Base-by-base conservation (phyloP, 2,113 vertebrate species). In the Muntiacus reevesi region DNA sequence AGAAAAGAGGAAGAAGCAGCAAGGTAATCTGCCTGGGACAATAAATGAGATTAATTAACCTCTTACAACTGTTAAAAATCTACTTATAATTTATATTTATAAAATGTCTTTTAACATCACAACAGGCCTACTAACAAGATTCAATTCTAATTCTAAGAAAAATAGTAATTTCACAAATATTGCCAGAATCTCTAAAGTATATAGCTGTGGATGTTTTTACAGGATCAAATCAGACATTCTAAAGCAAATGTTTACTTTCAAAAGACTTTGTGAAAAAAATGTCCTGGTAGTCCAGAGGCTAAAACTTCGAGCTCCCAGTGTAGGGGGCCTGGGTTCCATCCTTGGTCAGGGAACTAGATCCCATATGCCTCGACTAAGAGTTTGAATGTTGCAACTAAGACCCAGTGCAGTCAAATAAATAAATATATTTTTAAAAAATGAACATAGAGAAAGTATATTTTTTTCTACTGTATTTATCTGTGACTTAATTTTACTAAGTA, bases 1-100 rank as follows among this genome's bases (percentile, higher is more conserved):
- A 97, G 98, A 59, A 81, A 94, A 94, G 97, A 99, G 47, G 95
- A 98, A 87, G 98, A 90, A 87, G 98, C 95, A 96, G 87, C 60
- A 89, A 98, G 98, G 99, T 99, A 99, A 94, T 45, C 83, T 94
- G 87, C 33, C 50, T 60, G 21, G 2, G 50, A 62, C 62, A 27
- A 27, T 57, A 60, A 93, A 93, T 67, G 6, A 86, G 52, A 27
- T 67, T n/a, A 81, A 54, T 64, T 21, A 92, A 27, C 71, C 11
- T 91, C 50, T 89, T 90, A 57, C 55, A 74, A 19, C 28, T 92
- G 10, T 91, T 79, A 78, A 86, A 36, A 93, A 55, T 76, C 25
- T 93, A 74, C 36, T 86, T 78, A 52, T 0, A 55, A 79, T 60
- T 74, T 81, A 74, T n/a, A 25, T 74, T 95, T 82, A 52, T 52